A percentile compares a stretch with the other conserved stretches of the same genome.
phyloP scores from a whole-genome alignment of 2,113 vertebrate species.

The Chloropsis hardwickii region DNA sequence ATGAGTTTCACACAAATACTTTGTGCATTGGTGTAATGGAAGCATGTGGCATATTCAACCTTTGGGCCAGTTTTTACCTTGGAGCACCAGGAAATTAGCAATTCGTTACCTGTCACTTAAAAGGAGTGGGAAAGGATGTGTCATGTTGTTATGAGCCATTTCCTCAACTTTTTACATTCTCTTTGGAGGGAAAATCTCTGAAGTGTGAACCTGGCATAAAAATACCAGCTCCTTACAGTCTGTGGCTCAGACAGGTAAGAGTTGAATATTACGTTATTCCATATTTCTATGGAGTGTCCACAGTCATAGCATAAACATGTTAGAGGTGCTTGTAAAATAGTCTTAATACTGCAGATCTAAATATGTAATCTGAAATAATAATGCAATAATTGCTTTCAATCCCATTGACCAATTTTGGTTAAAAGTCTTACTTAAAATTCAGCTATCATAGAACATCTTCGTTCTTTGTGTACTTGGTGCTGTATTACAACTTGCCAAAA shows the following conservation, averaged over 20 bases:
- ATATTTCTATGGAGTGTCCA: neutral
- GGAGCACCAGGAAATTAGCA: neutral
- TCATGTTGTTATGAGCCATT: neutral
- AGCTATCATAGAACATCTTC: neutral
- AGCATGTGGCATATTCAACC: neutral
- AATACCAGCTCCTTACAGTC: neutral
- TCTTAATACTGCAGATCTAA: neutral
- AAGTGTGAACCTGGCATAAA: neutral
- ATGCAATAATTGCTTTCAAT: neutral
- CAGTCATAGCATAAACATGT: neutral
- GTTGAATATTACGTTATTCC: neutral
- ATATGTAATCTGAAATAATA: neutral
- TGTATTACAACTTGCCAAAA: neutral
- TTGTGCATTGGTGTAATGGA: neutral
- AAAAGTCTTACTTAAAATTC: neutral
- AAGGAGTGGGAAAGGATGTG: neutral
- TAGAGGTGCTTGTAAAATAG: neutral
- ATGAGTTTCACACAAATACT: neutral
- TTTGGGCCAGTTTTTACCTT: neutral
- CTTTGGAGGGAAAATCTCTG: neutral
- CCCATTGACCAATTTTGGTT: neutral
- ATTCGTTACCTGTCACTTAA: neutral
- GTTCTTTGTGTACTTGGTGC: neutral
- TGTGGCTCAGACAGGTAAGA: neutral
- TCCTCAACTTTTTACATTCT: neutral